These are phyloP conservation scores for Myotis lucifugus DNA, from an alignment of 2,113 vertebrate genomes.

Conservation along the genomic window DNA sequence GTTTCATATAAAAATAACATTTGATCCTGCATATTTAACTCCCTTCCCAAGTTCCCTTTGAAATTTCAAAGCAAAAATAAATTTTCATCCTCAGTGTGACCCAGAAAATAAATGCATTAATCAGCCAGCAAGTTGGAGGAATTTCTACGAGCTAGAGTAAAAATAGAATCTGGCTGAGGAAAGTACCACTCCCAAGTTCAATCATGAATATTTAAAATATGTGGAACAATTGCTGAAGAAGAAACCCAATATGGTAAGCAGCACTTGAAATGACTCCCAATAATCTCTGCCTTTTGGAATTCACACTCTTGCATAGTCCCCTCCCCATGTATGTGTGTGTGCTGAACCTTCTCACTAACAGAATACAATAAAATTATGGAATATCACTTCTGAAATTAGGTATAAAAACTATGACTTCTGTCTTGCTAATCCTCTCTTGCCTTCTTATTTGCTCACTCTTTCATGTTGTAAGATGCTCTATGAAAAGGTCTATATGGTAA, in stretches of 20 bases:
- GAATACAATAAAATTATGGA: background rate
- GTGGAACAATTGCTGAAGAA: background rate
- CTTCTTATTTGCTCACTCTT: background rate
- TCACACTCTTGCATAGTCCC: background rate
- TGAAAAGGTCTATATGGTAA: background rate
- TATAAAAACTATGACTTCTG: background rate
- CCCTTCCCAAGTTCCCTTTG: background rate
- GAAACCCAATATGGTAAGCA: background rate
- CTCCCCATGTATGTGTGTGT: background rate
- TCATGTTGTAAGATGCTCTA: background rate
- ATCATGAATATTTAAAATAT: background rate
- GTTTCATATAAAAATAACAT: conserved; percentile 31
- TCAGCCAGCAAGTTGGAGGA: background rate
- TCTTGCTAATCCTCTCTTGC: background rate
- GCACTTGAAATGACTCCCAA: background rate
- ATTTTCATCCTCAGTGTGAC: background rate
- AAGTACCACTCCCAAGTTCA: background rate
- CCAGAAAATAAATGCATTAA: conserved; percentile 31
- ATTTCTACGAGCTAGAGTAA: background rate
- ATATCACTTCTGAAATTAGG: background rate
- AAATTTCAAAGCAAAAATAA: conserved; percentile 40
- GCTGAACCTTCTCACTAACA: background rate
- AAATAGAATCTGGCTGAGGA: background rate
- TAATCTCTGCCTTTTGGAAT: background rate
- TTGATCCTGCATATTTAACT: background rate